Conservation (phyloP, 2,113 vertebrate species). For the Epinephelus cyanopodus region DNA sequence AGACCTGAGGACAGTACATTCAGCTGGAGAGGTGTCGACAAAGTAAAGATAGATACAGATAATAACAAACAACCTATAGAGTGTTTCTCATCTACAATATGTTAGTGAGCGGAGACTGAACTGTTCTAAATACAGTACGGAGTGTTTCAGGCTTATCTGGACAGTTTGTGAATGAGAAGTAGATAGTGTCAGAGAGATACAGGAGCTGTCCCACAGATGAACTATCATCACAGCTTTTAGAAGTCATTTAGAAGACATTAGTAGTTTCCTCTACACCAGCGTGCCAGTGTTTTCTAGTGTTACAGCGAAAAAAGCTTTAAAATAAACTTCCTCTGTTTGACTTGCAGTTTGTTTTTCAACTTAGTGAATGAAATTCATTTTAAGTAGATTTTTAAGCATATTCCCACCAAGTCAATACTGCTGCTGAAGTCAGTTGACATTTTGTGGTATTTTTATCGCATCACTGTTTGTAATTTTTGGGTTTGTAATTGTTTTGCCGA, state of each 20-base stretch:
- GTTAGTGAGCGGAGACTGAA: neutral
- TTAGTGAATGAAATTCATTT: neutral
- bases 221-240: too few species aligned
- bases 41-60: neutral
- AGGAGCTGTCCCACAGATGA: neutral
- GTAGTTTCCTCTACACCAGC: neutral
- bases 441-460: neutral
- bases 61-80: neutral
- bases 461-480: neutral
- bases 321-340: neutral
- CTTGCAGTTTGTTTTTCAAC: neutral
- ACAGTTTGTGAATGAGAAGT: neutral
- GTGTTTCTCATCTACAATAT: neutral
- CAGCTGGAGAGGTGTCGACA: neutral
- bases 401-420: too few species aligned
- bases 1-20: neutral
- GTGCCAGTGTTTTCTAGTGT: neutral
- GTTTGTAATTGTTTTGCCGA: neutral
- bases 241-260: neutral
- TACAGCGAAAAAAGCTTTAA: neutral
- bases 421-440: neutral
- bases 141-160: conserved; percentile 1
- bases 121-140: neutral
- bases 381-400: neutral
- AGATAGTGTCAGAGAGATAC: neutral